Conservation (phyloP, 2,113 vertebrate genomes). For the Oreochromis aureus region DNA sequence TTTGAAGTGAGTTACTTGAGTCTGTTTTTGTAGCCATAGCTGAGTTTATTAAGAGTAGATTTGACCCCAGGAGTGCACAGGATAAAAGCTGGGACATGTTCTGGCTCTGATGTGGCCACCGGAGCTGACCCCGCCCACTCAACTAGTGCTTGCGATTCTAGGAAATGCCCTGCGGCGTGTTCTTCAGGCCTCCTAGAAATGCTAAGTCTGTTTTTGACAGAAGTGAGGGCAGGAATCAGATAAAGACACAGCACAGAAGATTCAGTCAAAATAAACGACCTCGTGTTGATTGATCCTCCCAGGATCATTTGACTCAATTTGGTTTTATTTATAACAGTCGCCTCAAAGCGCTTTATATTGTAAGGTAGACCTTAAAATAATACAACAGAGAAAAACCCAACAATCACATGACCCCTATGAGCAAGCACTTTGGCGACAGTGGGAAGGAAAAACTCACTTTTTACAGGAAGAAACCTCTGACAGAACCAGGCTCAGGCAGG, state of each 20-base stretch:
- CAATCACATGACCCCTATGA: background rate
- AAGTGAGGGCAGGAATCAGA: background rate
- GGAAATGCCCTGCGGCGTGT: background rate
- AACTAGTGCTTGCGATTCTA: background rate
- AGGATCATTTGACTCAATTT: too few relatives aligned
- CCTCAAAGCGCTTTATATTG: background rate
- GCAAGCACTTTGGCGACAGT: too few relatives aligned
- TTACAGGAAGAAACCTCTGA: too few relatives aligned
- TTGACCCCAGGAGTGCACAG: background rate
- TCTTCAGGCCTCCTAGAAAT: background rate
- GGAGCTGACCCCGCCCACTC: background rate
- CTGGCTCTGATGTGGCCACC: background rate
- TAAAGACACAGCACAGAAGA: background rate
- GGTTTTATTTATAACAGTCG: background rate
- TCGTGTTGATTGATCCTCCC: background rate
- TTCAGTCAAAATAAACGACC: background rate
- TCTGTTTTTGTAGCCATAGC: too few relatives aligned
- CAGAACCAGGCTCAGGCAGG: too few relatives aligned
- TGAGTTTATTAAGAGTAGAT: too few relatives aligned
- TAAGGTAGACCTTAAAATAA: background rate
- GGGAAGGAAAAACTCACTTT: too few relatives aligned
- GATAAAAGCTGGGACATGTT: too few relatives aligned
- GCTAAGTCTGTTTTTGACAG: background rate
- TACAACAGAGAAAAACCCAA: background rate
- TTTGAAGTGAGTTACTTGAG: too few relatives aligned